Evolutionary conservation across 2,797 vertebrate species (phyloP), one percentile per base, ranked within the genome.

Genomic region (Nyctibius grandis): DNA sequence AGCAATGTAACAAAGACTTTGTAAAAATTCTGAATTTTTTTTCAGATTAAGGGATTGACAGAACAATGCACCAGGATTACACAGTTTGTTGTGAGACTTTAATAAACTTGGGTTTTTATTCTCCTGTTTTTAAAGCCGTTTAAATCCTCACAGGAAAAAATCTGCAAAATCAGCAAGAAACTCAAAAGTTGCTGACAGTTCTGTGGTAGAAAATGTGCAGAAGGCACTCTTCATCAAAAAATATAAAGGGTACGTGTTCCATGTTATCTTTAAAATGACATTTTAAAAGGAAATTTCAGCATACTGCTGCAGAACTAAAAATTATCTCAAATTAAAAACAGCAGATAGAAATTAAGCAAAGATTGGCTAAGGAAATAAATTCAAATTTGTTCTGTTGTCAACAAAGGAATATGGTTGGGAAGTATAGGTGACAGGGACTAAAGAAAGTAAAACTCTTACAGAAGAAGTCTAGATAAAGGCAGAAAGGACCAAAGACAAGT

Each of bases 121-220:
- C 70, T 89, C 20, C 61, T 83, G 61, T 95, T 94, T 95, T 97
- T 93, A 95, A 93, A 96, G 61, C 40, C 48, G 28, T 92, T 95
- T 85, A 87, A 95, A 89, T 83, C 79, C 59, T 23, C 31, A 4
- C 22, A 85, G 53, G 65, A 91, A 89, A 82, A 87, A 75, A 70
- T 29, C 28, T 40, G 64, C 79, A 73, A 68, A 56, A 81, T 78
- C 73, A 91, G 53, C 92, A 91, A 88, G 75, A 88, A 94, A 83
- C 21, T 77, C 29, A 82, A 94, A 96, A 91, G 85, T 76, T 88
- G 68, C 64, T 78, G 73, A 77, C 44, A 88, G 40, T 8, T 70
- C 42, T 51, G 12, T 6, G 5, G 81, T 45, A 82, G 29, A 91
- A 91, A 94, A 87, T 38, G 13, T 90, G 29, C 68, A 86, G 57